These are phyloP conservation scores for Agriopis marginaria DNA, from an alignment of 2,888 invertebrate species.

Conservation along the genomic window DNA sequence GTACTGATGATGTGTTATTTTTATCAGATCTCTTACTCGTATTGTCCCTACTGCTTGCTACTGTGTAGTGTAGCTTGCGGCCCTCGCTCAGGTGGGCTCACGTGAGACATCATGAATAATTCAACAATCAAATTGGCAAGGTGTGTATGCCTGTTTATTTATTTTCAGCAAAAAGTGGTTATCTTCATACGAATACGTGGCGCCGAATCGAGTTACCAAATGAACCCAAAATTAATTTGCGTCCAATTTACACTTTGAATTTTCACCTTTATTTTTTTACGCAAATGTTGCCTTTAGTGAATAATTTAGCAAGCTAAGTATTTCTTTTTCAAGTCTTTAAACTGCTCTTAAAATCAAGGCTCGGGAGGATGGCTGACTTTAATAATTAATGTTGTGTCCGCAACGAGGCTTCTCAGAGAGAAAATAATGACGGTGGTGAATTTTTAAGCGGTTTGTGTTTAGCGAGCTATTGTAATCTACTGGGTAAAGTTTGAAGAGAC, in stretches of 20 bases:
- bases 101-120: slow-evolving; percentile 82
- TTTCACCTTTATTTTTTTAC: slow-evolving; percentile 29
- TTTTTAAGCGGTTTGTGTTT: slow-evolving; percentile 66
- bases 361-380: slow-evolving; percentile 53
- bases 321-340: slow-evolving; percentile 60
- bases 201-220: slow-evolving; percentile 41
- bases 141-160: slow-evolving; percentile 80
- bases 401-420: slow-evolving; percentile 53
- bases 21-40: not conserved
- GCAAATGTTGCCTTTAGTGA: slow-evolving; percentile 32
- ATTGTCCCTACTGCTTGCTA: slow-evolving; percentile 17
- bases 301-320: slow-evolving; percentile 32
- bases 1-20: not conserved
- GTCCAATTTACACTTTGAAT: slow-evolving; percentile 27
- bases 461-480: slow-evolving; percentile 54
- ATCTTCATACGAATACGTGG: slow-evolving; percentile 63
- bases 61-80: slow-evolving; percentile 17
- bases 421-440: slow-evolving; percentile 65
- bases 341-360: slow-evolving; percentile 60
- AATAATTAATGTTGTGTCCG: slow-evolving; percentile 69
- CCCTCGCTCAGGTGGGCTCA: slow-evolving; percentile 68
- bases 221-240: slow-evolving; percentile 51
- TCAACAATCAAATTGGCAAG: slow-evolving; percentile 84
- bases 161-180: slow-evolving; percentile 72
- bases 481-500: slow-evolving; percentile 49